Base-by-base conservation (phyloP, 2,797 vertebrate genomes). In the Danio albolineatus region DNA sequence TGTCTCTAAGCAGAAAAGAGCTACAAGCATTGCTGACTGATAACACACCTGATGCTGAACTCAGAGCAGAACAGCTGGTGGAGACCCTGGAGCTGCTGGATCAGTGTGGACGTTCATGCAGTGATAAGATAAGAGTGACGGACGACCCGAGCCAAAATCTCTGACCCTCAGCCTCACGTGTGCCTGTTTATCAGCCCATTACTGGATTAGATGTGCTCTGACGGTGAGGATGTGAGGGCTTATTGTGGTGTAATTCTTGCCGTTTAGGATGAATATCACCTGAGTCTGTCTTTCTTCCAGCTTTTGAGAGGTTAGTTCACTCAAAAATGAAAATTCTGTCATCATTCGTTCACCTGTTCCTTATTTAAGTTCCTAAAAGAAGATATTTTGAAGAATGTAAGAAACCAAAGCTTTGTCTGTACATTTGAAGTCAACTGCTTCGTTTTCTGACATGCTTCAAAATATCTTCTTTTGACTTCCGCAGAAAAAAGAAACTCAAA, bases 131-230 rank as follows among this genome's bases (percentile, higher is more conserved):
- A 83, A 82, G 74, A 49, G 74, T 76, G 78, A 78, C 81, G 66
- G 59, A 65, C 44, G 48, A 80, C 60, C 28, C 69, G 54, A 49
- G 2, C 36, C 49, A 62, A 76, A 49, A 64, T 78, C 78, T 53
- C 38, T 83, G 81, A 80, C 81, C 74, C 64, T 57, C 61, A 38
- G 65, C 62, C 36, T 78, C 66, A 69, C 21, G 14, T 64, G 51
- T 43, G 64, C 49, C 59, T 69, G 67, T 83, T 86, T 85, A 85
- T 85, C 76, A 76, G 76, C 85, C 92, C 92, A 92, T 94, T 95
- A 94, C 94, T 85, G 92, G 93, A 93, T 95, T 94, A 94, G 78
- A 67, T 51, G 19, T 53, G 19, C 10, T 12, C 48, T 36, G 61
- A 28, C 6, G 14, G 13, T 48, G 56, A 73, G 71, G 70, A 82